Evolutionary conservation across 1,140 invertebrate genomes (phyloP).

Genomic region (Antheraea pernyi): DNA sequence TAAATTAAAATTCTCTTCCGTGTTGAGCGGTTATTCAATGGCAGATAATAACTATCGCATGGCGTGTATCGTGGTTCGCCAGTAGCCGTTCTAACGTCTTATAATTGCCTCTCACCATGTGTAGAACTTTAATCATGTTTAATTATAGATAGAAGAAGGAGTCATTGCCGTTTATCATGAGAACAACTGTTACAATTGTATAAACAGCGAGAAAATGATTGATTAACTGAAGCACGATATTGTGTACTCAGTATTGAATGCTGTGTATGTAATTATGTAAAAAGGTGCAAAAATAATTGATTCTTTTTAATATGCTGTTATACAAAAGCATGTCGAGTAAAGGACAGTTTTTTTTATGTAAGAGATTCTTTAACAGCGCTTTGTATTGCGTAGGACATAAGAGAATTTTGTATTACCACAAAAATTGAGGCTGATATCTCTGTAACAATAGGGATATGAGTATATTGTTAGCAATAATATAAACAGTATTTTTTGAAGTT

Average conservation of each 20-base stretch:
- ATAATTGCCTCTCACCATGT: slow-evolving; percentile 71
- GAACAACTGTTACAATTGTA: slow-evolving; percentile 72
- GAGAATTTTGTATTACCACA: too few species aligned
- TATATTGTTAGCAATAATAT: too few species aligned
- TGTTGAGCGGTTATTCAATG: slow-evolving; percentile 55
- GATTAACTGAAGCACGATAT: slow-evolving; percentile 33
- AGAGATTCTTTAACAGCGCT: too few species aligned
- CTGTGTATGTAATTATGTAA: not conserved
- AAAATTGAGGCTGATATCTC: too few species aligned
- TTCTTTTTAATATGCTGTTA: too few species aligned
- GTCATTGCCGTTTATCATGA: slow-evolving; percentile 76
- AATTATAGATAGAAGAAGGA: slow-evolving; percentile 67
- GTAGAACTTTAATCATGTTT: slow-evolving; percentile 75
- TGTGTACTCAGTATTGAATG: not conserved
- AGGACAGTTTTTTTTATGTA: too few species aligned
- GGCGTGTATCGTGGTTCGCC: slow-evolving; percentile 54
- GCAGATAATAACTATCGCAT: slow-evolving; percentile 63
- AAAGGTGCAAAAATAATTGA: not conserved
- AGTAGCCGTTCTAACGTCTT: slow-evolving; percentile 65
- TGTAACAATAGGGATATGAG: too few species aligned
- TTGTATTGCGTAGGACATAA: too few species aligned
- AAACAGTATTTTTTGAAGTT: too few species aligned
- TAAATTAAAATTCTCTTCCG: slow-evolving; percentile 53
- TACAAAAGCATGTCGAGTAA: too few species aligned
- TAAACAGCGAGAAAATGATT: slow-evolving; percentile 54